phyloP scores from a whole-genome alignment of 2,113 vertebrate genomes.

The Bambusicola thoracicus region DNA sequence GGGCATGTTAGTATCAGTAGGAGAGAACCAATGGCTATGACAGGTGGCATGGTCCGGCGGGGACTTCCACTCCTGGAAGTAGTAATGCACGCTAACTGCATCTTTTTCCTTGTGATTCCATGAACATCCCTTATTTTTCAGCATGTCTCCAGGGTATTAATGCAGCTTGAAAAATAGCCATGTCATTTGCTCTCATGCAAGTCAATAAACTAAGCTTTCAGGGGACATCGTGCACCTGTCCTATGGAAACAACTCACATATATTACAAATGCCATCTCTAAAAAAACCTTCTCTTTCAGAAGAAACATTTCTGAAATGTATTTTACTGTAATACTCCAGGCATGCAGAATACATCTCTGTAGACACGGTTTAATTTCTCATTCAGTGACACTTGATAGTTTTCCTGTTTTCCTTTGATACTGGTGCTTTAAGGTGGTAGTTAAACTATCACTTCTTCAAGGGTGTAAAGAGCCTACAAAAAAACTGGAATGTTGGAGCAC shows the following conservation, averaged over 20 bases:
- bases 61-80: not conserved
- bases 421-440: conserved; percentile 37
- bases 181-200: not conserved
- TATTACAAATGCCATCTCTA: not conserved
- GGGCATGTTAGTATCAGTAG: not conserved
- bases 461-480: conserved; percentile 8
- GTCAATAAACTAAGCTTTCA: conserved; percentile 43
- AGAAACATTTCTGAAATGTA: conserved; percentile 19
- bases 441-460: conserved; percentile 35
- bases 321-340: conserved; percentile 35
- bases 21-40: not conserved
- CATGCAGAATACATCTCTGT: not conserved
- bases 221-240: conserved; percentile 5
- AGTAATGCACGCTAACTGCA: not conserved
- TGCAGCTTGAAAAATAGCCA: conserved; percentile 15
- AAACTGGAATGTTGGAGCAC: not conserved
- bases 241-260: conserved; percentile 53
- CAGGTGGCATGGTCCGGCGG: not conserved
- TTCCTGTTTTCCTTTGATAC: conserved; percentile 48
- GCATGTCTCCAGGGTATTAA: not conserved
- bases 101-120: not conserved
- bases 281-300: conserved; percentile 5
- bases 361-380: conserved; percentile 52
- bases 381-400: conserved; percentile 15
- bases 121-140: not conserved